Evolutionary conservation across 2,797 vertebrate genomes (phyloP), one percentile per base, ranked within the genome.

Genomic region (Chelmon rostratus): DNA sequence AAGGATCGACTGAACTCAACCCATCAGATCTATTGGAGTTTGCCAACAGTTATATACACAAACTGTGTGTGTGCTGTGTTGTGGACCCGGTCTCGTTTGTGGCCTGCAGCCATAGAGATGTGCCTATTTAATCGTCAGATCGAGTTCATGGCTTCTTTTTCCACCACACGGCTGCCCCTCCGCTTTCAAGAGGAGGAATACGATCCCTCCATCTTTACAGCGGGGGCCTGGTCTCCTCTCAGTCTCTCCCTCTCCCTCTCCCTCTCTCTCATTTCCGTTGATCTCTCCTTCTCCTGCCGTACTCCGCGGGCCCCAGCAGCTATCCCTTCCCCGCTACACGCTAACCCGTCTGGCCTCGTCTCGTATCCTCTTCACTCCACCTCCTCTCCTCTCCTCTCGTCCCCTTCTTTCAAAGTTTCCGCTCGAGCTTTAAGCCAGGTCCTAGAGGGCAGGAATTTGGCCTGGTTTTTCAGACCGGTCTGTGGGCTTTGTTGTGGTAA

Each of bases 381-480:
- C 84, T 83, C 78, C 76, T 80, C 78, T 66, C 81, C 25, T 74
- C 78, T 80, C 75, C 63, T 83, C 85, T 89, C 83, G 21, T 83
- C 86, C 85, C 80, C 86, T 79, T 72, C 66, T 88, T 93, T 92
- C 87, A 91, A 92, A 92, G 91, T 90, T 94, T 93, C 90, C 82
- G 79, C 90, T 86, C 77, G 38, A 89, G 88, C 89, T 93, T 87
- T 88, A 91, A 94, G 92, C 92, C 90, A 85, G 92, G 92, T 93
- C 91, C 93, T 94, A 90, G 84, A 94, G 93, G 93, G 93, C 89
- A 94, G 91, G 94, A 94, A 94, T 94, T 93, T 93, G 91, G 90
- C 89, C 92, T 88, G 84, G 70, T 93, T 94, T 94, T 91, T 88
- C 89, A 91, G 86, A 89, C 87, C 89, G 86, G 94, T 88, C 91